These are phyloP conservation scores for Periphyllus acericola DNA, from an alignment of 2,888 invertebrate species.

Conservation along the genomic window DNA sequence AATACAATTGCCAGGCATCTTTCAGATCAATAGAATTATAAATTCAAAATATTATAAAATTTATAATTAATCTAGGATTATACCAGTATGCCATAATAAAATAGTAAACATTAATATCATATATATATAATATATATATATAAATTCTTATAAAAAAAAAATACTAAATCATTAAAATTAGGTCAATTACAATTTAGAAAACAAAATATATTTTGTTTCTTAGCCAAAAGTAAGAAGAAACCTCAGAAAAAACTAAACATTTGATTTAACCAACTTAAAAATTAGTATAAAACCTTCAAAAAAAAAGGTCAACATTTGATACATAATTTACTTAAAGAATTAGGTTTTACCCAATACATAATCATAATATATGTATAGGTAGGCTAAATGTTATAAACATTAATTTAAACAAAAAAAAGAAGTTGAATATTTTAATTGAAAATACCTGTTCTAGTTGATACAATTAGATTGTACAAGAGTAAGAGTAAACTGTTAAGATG, in stretches of 20 bases:
- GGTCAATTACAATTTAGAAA: slow-evolving; percentile 36
- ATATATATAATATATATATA: background rate
- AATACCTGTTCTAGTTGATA: background rate
- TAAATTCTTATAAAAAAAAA: background rate
- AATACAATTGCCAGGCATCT: background rate
- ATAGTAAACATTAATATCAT: background rate
- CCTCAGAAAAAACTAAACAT: background rate
- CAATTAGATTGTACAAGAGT: too few species aligned
- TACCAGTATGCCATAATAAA: background rate
- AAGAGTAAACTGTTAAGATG: too few species aligned
- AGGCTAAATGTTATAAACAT: background rate
- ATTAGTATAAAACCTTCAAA: background rate
- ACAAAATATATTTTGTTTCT: slow-evolving; percentile 35
- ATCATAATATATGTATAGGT: background rate
- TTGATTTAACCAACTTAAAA: background rate
- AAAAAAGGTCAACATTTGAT: slow-evolving; percentile 18
- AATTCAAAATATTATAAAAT: background rate
- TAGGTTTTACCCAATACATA: background rate
- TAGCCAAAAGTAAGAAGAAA: slow-evolving; percentile 45
- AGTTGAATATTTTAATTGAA: background rate
- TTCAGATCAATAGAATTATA: background rate
- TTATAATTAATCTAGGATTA: background rate
- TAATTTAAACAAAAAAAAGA: too few species aligned
- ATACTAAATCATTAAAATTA: slow-evolving; percentile 4
- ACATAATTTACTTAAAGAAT: background rate